Evolutionary conservation across 2,888 invertebrate species (phyloP), one percentile per base, ranked within the genome.

Genomic region (Seira ritae): DNA sequence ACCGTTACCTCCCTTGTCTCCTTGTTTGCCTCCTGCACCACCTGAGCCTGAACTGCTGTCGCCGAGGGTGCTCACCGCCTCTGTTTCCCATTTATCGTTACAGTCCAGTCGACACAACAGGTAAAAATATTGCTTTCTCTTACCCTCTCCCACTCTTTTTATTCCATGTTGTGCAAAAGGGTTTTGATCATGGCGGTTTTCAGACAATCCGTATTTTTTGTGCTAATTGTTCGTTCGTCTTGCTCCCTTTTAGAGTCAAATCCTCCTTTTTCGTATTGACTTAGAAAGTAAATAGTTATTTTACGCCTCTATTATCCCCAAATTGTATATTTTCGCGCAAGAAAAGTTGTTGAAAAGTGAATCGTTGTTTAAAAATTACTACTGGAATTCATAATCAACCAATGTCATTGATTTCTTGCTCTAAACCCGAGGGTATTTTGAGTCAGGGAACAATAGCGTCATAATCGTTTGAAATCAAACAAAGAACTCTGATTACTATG

Each of bases 61-160:
- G 69, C 87, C 87, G 20, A 87, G 88, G 66, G 86, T 88, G 81
- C 86, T 89, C 81, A 88, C 89, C 73, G 89, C 87, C 73, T 87
- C 88, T 72, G 87, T 88, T 46, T 87, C 89, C 72, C 88, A 88
- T 86, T 84, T 87, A 89, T 90, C 86, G 89, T 90, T 78, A 88
- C 90, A 81, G 84, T 89, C 89, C 72, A 89, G 84, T 84, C 87
- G 89, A 67, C 89, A 89, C 85, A 89, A 89, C 86, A 89, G 89
- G 89, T 89, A 74, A 76, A 76, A 23, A 46, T n/a, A n/a, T 60
- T 37, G 19, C 62, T 50, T n/a, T 8, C 42, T 42, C 12, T n/a
- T 50, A 50, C 2, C 50, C 50, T 2, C 50, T 50, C 3, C 15
- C 2, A 50, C 3, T 50, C 3, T n/a, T 50, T 12, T n/a, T 15